Evolutionary conservation across 92 coral and sea anemone genomes (phyloP), one percentile per base, ranked within the genome.

Genomic region (Phenganax marumi): DNA sequence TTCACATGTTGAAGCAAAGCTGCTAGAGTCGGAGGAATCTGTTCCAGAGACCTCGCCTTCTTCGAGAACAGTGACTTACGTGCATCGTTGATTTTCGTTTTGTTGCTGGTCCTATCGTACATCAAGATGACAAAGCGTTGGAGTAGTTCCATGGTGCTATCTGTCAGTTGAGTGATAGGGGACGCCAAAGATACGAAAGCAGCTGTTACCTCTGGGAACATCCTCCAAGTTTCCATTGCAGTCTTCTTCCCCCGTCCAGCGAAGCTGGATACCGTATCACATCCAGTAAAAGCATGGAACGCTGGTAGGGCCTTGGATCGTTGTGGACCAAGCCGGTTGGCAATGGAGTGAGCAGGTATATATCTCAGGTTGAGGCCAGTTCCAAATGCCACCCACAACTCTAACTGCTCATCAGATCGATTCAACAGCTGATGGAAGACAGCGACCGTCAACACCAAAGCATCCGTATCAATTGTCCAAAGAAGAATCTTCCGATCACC

Each of bases 361-460:
- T 87, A 90, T 10, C 86, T 80, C 12, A 73, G 73, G 26, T 86
- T 58, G 8, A 75, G 55, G 0, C 90, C 90, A 39, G 90, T 79
- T 50, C 90, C 92, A 64, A 87, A 80, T 19, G 84, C 83, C 25
- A 87, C 86, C 86, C 90, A 89, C 51, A 89, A 74, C n/a, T 86
- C 90, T 43, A 83, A 39, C 60, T 64, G 72, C 62, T 80, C 85
- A 7, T 87, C 76, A 83, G 26, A 68, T 52, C 70, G 84, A 18
- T 16, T 68, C 25, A 24, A 68, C 51, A 79, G 64, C 62, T 53
- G 56, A 58, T 85, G 84, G 73, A 81, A 81, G 16, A 77, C 72
- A 50, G 87, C 83, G 16, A 75, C 77, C 22, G 74, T 68, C 50
- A 84, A 60, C 48, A 86, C 89, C 26, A 86, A 81, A 48, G 80